Evolutionary conservation across 2,888 invertebrate species (phyloP).

Genomic region (Agrenia bidenticulata): DNA sequence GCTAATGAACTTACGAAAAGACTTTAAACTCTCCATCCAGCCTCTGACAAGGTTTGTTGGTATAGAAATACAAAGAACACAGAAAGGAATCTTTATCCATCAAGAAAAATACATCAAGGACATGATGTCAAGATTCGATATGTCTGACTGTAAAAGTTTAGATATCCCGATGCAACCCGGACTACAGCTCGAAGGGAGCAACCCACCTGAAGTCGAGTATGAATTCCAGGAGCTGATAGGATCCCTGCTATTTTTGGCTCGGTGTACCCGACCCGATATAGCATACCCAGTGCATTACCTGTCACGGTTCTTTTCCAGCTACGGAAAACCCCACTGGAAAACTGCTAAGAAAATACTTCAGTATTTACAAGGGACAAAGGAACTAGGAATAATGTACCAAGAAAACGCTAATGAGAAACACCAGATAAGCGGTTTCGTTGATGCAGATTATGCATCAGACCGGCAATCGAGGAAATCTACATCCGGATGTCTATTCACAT

Average conservation of each 20-base stretch:
- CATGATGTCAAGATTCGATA: slow-evolving; percentile 21
- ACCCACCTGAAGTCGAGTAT: neutral
- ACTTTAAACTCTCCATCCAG: slow-evolving; percentile 19
- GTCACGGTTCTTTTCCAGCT: slow-evolving; percentile 36
- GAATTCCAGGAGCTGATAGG: slow-evolving; percentile 47
- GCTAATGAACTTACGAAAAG: neutral
- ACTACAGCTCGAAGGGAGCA: neutral
- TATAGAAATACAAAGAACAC: slow-evolving; percentile 10
- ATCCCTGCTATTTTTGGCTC: slow-evolving; percentile 44
- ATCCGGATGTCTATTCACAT: slow-evolving; percentile 34
- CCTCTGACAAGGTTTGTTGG: slow-evolving; percentile 21
- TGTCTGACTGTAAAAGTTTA: slow-evolving; percentile 25
- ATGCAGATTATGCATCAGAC: slow-evolving; percentile 47
- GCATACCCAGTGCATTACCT: slow-evolving; percentile 42
- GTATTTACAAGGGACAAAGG: slow-evolving; percentile 18
- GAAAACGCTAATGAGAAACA: neutral
- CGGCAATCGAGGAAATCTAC: slow-evolving; percentile 41
- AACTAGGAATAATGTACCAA: neutral
- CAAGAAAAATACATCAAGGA: slow-evolving; percentile 18
- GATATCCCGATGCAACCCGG: slow-evolving; percentile 25
- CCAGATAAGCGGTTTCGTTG: slow-evolving; percentile 35
- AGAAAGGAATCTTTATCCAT: slow-evolving; percentile 23
- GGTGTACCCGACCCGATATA: slow-evolving; percentile 48
- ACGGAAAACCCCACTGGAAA: neutral
- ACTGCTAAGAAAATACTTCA: slow-evolving; percentile 7